These are phyloP conservation scores for Drosophila ercepeae DNA, from an alignment of 1,140 invertebrate genomes.

Conservation along the genomic window DNA sequence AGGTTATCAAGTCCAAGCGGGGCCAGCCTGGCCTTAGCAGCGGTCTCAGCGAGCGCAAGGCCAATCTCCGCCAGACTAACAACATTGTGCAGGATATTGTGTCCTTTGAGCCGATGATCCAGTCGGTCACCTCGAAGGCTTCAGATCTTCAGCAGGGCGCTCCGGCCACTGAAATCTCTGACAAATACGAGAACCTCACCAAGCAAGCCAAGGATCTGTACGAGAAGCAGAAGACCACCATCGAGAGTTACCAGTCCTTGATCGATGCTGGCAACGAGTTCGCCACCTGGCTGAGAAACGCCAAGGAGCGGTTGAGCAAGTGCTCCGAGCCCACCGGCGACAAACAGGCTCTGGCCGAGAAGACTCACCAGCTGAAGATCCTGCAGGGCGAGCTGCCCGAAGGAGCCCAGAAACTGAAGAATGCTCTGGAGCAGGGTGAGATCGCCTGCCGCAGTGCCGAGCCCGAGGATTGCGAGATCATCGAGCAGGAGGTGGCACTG, in stretches of 20 bases:
- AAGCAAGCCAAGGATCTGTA: conserved; percentile 95
- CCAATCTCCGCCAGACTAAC: conserved; percentile 94
- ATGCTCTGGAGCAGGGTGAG: conserved; percentile 92
- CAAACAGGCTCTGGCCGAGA: conserved; percentile 93
- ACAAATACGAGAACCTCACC: conserved; percentile 94
- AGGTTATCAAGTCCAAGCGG: conserved; percentile 91
- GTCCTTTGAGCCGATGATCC: conserved; percentile 97
- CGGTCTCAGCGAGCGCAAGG: conserved; percentile 92
- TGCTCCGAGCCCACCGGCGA: conserved; percentile 97
- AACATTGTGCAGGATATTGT: conserved; percentile 97
- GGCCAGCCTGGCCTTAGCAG: conserved; percentile 90
- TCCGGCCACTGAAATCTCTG: conserved; percentile 94
- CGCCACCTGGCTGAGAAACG: conserved; percentile 94
- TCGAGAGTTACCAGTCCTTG: conserved; percentile 95
- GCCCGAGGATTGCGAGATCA: conserved; percentile 94
- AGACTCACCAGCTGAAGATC: conserved; percentile 93
- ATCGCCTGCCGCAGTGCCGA: conserved; percentile 92
- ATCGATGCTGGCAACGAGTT: conserved; percentile 96
- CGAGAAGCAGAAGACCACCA: conserved; percentile 95
- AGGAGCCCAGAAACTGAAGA: conserved; percentile 92
- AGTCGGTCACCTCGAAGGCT: conserved; percentile 95
- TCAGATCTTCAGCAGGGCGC: conserved; percentile 94
- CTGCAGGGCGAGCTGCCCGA: conserved; percentile 92
- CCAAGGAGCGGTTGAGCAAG: conserved; percentile 95
- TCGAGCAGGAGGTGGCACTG: conserved; percentile 95